Evolutionary conservation across 2,113 vertebrate species (phyloP).

Genomic region (Solea senegalensis): DNA sequence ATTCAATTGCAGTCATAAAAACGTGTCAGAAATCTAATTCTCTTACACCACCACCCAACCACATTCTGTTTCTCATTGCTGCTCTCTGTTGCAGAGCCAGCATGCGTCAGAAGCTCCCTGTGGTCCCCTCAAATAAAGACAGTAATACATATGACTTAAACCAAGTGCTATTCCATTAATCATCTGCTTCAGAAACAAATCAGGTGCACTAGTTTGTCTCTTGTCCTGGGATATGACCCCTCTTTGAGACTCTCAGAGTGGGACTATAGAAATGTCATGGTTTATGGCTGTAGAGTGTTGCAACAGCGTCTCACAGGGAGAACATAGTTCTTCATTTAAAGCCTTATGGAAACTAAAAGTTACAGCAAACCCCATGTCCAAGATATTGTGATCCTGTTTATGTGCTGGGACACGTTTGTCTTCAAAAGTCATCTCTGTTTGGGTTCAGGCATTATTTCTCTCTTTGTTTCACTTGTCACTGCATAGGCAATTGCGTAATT

Average conservation of each 20-base stretch:
- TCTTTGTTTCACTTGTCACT: no score
- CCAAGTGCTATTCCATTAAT: constrained; percentile 44
- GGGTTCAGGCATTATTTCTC: no score
- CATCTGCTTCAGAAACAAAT: constrained; percentile 46
- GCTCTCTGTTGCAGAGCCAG: constrained; percentile 51
- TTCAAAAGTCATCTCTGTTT: no score
- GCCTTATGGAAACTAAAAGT: constrained; percentile 2
- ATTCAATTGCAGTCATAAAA: constrained; percentile 38
- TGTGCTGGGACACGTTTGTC: not conserved
- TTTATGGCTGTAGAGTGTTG: constrained; percentile 39
- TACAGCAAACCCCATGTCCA: constrained; percentile 5
- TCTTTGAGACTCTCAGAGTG: constrained; percentile 36
- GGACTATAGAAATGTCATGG: constrained; percentile 24
- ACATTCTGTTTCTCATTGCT: constrained; percentile 60
- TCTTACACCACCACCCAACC: constrained; percentile 3
- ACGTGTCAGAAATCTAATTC: constrained; percentile 48
- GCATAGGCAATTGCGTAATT: no score
- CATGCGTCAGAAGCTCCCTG: constrained; percentile 54
- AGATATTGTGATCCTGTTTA: not conserved
- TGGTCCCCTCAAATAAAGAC: constrained; percentile 54
- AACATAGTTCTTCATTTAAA: constrained; percentile 9
- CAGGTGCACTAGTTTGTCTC: constrained; percentile 42
- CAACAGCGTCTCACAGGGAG: constrained; percentile 26
- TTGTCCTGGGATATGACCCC: constrained; percentile 32
- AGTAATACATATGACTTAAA: constrained; percentile 49